phyloP scores from a whole-genome alignment of 2,113 vertebrate genomes.

The Suricata suricatta region DNA sequence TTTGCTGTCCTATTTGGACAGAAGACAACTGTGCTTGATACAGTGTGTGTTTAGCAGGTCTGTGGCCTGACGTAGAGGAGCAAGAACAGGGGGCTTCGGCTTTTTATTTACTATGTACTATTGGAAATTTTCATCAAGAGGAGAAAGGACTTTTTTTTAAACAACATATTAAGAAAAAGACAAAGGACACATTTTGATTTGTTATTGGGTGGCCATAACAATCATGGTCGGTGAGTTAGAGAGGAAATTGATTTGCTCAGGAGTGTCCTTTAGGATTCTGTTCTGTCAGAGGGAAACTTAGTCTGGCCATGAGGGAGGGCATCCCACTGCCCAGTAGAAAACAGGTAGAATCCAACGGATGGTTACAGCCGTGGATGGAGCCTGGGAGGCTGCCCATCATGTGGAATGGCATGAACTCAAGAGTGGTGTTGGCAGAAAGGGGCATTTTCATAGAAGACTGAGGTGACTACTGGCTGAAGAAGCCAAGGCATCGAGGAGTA shows the following conservation, averaged over 20 bases:
- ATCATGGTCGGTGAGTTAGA: background rate
- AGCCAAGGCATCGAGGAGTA: background rate
- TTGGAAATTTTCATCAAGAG: conserved; percentile 29
- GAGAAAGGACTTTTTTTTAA: background rate
- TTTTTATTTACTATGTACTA: background rate
- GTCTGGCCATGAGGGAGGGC: background rate
- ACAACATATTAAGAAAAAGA: background rate
- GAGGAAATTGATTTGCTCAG: background rate
- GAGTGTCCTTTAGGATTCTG: background rate
- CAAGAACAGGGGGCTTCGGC: background rate
- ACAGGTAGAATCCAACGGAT: no score
- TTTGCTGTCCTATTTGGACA: background rate
- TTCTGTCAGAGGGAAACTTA: background rate
- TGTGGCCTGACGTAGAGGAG: background rate
- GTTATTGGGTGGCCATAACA: background rate
- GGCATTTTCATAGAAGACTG: background rate
- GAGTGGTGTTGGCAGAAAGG: background rate
- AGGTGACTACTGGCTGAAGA: background rate
- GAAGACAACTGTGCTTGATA: background rate
- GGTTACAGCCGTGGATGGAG: background rate
- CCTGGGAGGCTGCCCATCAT: background rate
- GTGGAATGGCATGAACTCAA: background rate
- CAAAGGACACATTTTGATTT: background rate
- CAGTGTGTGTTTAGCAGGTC: no score
- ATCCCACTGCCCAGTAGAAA: background rate